phyloP scores from a whole-genome alignment of 2,797 vertebrate genomes.

The Acipenser oxyrinchus region DNA sequence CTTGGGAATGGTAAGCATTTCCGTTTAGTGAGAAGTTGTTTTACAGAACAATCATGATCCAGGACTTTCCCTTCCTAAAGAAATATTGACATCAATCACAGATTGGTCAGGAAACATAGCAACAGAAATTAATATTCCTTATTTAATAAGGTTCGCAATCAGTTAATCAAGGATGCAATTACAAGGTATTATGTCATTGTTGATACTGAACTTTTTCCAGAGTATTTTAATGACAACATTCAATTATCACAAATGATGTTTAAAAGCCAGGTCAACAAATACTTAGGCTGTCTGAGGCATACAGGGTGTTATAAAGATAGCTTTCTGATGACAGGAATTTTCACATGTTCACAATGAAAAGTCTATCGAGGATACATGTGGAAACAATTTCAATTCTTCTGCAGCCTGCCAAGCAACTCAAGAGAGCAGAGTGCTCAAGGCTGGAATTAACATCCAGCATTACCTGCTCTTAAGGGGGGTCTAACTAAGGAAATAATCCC shows the following conservation, averaged over 20 bases:
- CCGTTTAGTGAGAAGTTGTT: background rate
- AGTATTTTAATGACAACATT: conserved; percentile 16
- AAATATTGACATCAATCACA: background rate
- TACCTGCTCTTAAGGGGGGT: background rate
- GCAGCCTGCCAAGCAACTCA: conserved; percentile 1
- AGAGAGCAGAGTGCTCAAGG: background rate
- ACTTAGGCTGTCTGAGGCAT: too few relatives aligned
- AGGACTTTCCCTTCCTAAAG: background rate
- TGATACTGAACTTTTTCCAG: conserved; percentile 7
- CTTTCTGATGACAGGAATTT: conserved; percentile 20
- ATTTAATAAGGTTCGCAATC: background rate
- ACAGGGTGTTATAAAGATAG: conserved; percentile 15
- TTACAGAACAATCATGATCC: background rate
- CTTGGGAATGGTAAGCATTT: background rate
- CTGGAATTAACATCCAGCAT: conserved; percentile 9
- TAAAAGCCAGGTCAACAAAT: too few relatives aligned
- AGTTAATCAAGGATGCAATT: conserved; percentile 12
- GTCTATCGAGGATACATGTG: conserved; percentile 14
- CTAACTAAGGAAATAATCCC: too few relatives aligned
- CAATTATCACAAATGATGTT: too few relatives aligned
- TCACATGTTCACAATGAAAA: conserved; percentile 20
- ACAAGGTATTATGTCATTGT: conserved; percentile 6
- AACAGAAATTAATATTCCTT: background rate
- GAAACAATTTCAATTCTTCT: conserved; percentile 15
- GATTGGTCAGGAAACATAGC: conserved; percentile 2